A percentile compares a stretch with the other conserved stretches of the same genome.
Evolutionary conservation across 2,888 invertebrate species (phyloP).

Genomic region (Agrilus mali): DNA sequence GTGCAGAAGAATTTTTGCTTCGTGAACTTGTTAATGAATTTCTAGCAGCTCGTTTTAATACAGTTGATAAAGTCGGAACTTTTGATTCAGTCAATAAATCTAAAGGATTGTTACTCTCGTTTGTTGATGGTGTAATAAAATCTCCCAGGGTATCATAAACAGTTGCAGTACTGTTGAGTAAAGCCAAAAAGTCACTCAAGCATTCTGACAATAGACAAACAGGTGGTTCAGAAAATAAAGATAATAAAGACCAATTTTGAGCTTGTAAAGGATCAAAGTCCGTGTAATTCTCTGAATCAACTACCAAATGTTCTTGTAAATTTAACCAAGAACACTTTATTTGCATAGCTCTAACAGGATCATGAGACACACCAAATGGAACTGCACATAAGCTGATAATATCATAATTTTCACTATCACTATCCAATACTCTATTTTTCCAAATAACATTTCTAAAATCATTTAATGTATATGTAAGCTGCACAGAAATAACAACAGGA

Average conservation of each 20-base stretch:
- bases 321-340: conserved; percentile 79
- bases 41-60: conserved; percentile 43
- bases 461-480: conserved; percentile 53
- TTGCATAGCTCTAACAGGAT: conserved; percentile 66
- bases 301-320: conserved; percentile 70
- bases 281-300: conserved; percentile 77
- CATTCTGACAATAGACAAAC: conserved; percentile 68
- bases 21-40: conserved; percentile 31
- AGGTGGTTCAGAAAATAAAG: conserved; percentile 53
- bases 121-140: conserved; percentile 27
- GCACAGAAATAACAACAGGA: conserved; percentile 57
- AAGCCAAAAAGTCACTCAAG: conserved; percentile 55
- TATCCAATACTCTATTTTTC: conserved; percentile 46
- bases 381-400: conserved; percentile 42
- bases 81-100: conserved; percentile 67
- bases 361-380: conserved; percentile 75
- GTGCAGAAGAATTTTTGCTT: conserved; percentile 50
- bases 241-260: conserved; percentile 64
- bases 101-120: conserved; percentile 41
- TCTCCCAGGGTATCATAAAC: conserved; percentile 44
- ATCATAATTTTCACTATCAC: conserved; percentile 42
- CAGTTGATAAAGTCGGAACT: conserved; percentile 49
- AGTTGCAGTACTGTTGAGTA: conserved; percentile 42
- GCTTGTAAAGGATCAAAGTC: conserved; percentile 77
- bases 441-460: conserved; percentile 43